These are phyloP conservation scores for Eucera pruinosa DNA, from an alignment of 2,888 invertebrate genomes.

Conservation along the genomic window DNA sequence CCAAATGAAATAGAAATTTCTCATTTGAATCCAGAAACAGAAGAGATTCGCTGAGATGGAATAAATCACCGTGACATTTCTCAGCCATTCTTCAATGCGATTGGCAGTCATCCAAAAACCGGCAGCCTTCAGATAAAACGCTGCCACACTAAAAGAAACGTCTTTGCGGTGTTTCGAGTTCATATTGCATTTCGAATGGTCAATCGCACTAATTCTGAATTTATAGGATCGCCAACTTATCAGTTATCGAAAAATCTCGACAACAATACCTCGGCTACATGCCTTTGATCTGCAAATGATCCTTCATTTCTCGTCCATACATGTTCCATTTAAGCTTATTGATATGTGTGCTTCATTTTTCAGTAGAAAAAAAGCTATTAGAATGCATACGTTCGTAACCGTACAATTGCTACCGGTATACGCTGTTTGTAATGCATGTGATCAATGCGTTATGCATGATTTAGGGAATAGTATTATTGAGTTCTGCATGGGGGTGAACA, in stretches of 20 bases:
- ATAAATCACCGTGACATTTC: constrained; percentile 54
- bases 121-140: constrained; percentile 63
- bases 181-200: constrained; percentile 8
- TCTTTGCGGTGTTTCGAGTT: constrained; percentile 9
- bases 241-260: not conserved
- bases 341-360: not conserved
- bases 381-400: too few species aligned
- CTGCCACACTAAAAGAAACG: constrained; percentile 46
- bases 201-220: not conserved
- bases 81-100: constrained; percentile 42
- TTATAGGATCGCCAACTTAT: not conserved
- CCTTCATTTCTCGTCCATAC: not conserved
- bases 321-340: not conserved
- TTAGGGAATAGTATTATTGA: not conserved
- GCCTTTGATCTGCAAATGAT: constrained; percentile 2
- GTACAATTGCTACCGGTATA: not conserved
- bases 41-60: constrained; percentile 48
- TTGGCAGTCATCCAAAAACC: constrained; percentile 67
- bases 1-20: constrained; percentile 62
- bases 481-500: not conserved
- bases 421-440: not conserved
- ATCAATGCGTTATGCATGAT: constrained; percentile 14
- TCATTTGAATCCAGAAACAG: constrained; percentile 40
- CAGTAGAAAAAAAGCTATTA: not conserved
- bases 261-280: not conserved